Base-by-base conservation (phyloP, 2,113 vertebrate species). In the Neodon shergylaensis region DNA sequence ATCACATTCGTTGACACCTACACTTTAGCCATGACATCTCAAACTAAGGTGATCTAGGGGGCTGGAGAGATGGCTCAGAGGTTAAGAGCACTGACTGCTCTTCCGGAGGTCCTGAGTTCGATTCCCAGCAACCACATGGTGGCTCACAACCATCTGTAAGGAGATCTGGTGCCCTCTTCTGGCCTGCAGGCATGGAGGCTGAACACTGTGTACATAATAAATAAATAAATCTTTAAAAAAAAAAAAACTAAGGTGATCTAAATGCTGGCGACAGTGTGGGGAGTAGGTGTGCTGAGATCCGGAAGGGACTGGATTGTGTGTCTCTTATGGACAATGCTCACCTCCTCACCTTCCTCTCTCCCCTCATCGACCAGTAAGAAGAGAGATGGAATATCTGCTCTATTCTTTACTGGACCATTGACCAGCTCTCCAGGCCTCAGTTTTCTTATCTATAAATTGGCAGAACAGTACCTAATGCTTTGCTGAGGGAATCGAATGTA, bases 401-500 rank as follows among this genome's bases (percentile, higher is more conserved):
- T 81, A 22, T 12, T 21, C 77, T 54, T 54, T 79, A 36, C 77
- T 54, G 19, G 77, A 36, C 49, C 33, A 54, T 12, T 52, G 47
- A 36, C 8, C 52, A 36, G 49, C 31, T 82, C 88, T 91, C 16
- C 19, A 61, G 61, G 5, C 28, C 58, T 96, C 14, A 0, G 26
- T 65, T 88, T 92, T 54, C 77, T 52, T 47, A 36, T 65, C 54
- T 95, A 9, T 91, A 78, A 90, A 70, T 86, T 70, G 68, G 44
- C 0, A 6, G 42, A 65, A 77, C 72, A 73, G 49, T 8, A 66
- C 24, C 36, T 44, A 54, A 28, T 19, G 84, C 61, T 96, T 79
- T 92, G 54, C 28, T 81, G 49, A 4, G 44, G 17, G n/a, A 91
- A 61, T 96, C 72, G 92, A 88, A 91, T 83, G 21, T 81, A 16